Evolutionary conservation across 2,797 vertebrate species (phyloP), one percentile per base, ranked within the genome.

Genomic region (Danio jaintianensis): DNA sequence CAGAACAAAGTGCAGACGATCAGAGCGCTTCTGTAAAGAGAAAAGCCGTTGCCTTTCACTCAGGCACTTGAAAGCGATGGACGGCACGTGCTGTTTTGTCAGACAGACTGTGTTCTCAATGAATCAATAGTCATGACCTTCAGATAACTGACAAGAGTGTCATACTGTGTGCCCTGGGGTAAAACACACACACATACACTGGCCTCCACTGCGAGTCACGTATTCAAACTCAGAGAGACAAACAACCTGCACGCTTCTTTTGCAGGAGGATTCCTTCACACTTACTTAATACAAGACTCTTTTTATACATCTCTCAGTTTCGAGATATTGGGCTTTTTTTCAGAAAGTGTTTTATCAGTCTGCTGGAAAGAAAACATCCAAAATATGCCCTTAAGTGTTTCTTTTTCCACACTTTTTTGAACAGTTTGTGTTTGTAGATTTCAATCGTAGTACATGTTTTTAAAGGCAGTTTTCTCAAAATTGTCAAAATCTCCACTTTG

Each of bases 121-220:
- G 22, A 80, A 80, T 82, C 82, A 82, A 86, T 82, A 83, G 75
- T 45, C 68, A 81, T 84, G 79, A 85, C 81, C 78, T 86, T 83
- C 58, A 69, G 56, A 76, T 62, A 67, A 79, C 70, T 61, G 72
- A 67, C 48, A 61, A 29, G 42, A 58, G 40, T 68, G 55, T 82
- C 71, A 67, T 59, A 79, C 13, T 80, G 68, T 64, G 63, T 72
- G 66, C 70, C 83, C 66, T 64, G 48, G n/a, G 70, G 50, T 67
- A 45, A 71, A 1, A 55, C 50, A 53, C 42, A 15, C 50, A 42
- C 11, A 50, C 67, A 68, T 8, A 56, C 55, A 18, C 56, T 38
- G 29, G 18, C n/a, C 38, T n/a, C 3, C 38, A n/a, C 50, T 3
- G 13, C 7, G 29, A 58, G 53, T 59, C 45, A 62, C 45, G 5